Conservation (phyloP, 2,888 invertebrate species). For the Leptarthrus brevirostris region DNA sequence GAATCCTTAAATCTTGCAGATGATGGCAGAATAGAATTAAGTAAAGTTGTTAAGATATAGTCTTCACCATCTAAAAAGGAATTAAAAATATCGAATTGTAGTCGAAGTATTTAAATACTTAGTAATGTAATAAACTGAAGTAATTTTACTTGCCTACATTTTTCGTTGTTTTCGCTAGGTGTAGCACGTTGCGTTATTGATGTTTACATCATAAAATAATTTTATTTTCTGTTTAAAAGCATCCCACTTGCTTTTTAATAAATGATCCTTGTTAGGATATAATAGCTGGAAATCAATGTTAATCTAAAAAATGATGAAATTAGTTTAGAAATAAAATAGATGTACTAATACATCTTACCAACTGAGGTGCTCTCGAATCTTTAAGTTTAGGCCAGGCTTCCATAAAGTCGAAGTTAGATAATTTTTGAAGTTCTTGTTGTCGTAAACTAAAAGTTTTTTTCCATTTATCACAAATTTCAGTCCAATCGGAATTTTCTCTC, state of each 20-base stretch:
- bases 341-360: not conserved
- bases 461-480: conserved; percentile 14
- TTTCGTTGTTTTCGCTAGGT: too few species aligned
- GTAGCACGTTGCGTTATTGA: too few species aligned
- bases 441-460: conserved; percentile 28
- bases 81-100: too few species aligned
- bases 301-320: conserved; percentile 9
- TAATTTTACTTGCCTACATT: too few species aligned
- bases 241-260: conserved; percentile 3
- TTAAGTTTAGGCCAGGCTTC: conserved; percentile 24
- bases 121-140: too few species aligned
- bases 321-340: too few species aligned
- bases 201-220: too few species aligned
- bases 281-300: conserved; percentile 8
- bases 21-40: not conserved
- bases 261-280: not conserved
- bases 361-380: not conserved
- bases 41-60: not conserved
- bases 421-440: not conserved
- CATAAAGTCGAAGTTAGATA: not conserved
- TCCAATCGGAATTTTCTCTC: conserved; percentile 12
- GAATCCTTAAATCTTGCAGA: not conserved
- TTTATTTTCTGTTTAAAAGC: not conserved
- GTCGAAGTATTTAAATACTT: too few species aligned
- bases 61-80: conserved; percentile 5